Evolutionary conservation across 1,140 invertebrate species (phyloP).

Genomic region (Drosophila seguyi): DNA sequence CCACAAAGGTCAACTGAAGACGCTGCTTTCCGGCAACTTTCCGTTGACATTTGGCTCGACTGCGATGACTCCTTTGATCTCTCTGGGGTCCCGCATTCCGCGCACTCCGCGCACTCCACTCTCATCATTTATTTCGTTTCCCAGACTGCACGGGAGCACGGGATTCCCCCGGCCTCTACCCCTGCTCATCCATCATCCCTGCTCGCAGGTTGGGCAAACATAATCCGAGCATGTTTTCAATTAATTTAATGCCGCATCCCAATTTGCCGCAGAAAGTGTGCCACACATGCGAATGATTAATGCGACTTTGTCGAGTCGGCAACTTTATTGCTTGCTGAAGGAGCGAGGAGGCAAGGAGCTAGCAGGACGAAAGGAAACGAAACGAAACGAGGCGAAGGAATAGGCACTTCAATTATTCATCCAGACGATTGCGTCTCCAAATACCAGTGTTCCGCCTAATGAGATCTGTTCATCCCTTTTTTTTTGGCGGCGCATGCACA

Average conservation of each 20-base stretch:
- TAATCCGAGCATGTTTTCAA: slow-evolving; percentile 74
- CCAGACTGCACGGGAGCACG: background rate
- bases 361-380: background rate
- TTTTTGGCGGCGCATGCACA: background rate
- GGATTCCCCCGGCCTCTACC: background rate
- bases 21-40: slow-evolving; percentile 14
- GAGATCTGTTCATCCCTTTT: slow-evolving; percentile 33
- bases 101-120: background rate
- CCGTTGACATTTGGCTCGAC: slow-evolving; percentile 22
- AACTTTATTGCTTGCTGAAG: slow-evolving; percentile 62
- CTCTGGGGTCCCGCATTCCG: background rate
- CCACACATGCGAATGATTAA: slow-evolving; percentile 73
- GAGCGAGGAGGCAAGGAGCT: too few relatives aligned
- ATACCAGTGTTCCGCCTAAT: slow-evolving; percentile 45
- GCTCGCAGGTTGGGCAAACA: slow-evolving; percentile 65
- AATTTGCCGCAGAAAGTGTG: slow-evolving; percentile 57
- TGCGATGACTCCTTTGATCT: slow-evolving; percentile 33
- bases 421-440: slow-evolving; percentile 43
- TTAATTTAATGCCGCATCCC: slow-evolving; percentile 75
- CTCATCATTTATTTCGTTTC: slow-evolving; percentile 23
- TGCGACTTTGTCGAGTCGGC: slow-evolving; percentile 64
- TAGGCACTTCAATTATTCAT: slow-evolving; percentile 49
- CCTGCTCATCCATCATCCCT: slow-evolving; percentile 19
- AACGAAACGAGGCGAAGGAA: background rate
- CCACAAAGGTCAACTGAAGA: slow-evolving; percentile 22